These are phyloP conservation scores for Hippopotamyrus pictus DNA, from an alignment of 2,797 vertebrate species.

Conservation along the genomic window DNA sequence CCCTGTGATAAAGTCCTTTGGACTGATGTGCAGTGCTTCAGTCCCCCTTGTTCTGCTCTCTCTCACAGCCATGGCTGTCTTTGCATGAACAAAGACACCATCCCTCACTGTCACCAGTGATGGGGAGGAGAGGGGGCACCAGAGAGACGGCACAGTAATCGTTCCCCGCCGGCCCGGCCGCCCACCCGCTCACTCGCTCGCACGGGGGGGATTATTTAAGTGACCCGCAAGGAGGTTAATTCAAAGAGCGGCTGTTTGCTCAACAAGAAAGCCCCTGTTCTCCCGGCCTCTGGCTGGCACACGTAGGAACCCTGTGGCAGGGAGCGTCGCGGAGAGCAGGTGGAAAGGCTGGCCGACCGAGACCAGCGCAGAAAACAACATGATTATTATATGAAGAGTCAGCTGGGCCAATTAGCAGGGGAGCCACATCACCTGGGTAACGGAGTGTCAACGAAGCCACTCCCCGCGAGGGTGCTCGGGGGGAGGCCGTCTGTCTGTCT, in stretches of 20 bases:
- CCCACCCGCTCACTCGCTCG: neutral
- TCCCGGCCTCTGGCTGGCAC: conserved; percentile 27
- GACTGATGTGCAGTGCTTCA: conserved; percentile 24
- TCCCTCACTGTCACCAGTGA: conserved; percentile 43
- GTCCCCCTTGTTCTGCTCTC: conserved; percentile 26
- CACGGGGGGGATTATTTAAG: conserved; percentile 34
- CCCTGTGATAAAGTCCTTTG: conserved; percentile 35
- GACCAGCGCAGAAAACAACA: conserved; percentile 39
- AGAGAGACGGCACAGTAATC: conserved; percentile 27
- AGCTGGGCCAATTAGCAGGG: conserved; percentile 44
- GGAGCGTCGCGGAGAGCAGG: conserved; percentile 32
- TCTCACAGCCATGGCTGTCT: conserved; percentile 8
- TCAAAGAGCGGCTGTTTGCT: conserved; percentile 42
- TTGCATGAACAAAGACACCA: conserved; percentile 41
- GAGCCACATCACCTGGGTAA: conserved; percentile 41
- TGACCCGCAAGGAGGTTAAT: conserved; percentile 43
- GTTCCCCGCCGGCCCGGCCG: conserved; percentile 7
- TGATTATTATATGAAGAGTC: conserved; percentile 39
- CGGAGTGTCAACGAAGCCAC: conserved; percentile 19
- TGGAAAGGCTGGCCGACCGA: conserved; percentile 37
- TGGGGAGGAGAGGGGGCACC: conserved; percentile 19
- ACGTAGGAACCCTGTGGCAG: conserved; percentile 24
- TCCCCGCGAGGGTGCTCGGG: neutral
- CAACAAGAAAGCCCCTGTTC: conserved; percentile 38
- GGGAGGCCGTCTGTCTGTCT: conserved; percentile 29